A percentile compares a stretch with the other conserved stretches of the same genome.
These are phyloP conservation scores for Diplodus sargus DNA, from an alignment of 2,797 vertebrate species.

Conservation along the genomic window DNA sequence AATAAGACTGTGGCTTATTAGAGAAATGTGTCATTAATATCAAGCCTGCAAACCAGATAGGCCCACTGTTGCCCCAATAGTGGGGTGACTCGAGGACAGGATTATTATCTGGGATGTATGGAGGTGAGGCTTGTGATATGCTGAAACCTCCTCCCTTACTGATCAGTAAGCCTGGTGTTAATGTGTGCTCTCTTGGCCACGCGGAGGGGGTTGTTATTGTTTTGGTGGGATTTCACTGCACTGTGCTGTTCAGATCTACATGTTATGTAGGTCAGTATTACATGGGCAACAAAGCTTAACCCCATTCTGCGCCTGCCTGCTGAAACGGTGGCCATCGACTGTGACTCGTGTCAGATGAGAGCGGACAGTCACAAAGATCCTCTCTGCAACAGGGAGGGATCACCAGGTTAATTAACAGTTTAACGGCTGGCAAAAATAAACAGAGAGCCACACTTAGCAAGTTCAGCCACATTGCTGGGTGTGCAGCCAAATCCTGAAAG, in stretches of 20 bases:
- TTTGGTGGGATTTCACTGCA: conserved; percentile 73
- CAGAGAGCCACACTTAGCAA: conserved; percentile 17
- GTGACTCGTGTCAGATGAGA: conserved; percentile 33
- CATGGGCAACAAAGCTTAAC: conserved; percentile 74
- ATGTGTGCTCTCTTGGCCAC: conserved; percentile 37
- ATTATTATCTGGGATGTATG: neutral
- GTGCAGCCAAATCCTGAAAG: conserved; percentile 22
- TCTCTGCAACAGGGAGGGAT: conserved; percentile 8
- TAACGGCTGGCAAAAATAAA: conserved; percentile 30
- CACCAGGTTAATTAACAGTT: conserved; percentile 10
- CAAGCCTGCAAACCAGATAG: conserved; percentile 3
- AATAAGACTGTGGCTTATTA: conserved; percentile 6
- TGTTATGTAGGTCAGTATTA: conserved; percentile 86
- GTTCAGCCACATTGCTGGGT: conserved; percentile 39
- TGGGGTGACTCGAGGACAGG: neutral
- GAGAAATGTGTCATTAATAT: neutral
- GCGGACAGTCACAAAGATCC: conserved; percentile 33
- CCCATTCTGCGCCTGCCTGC: conserved; percentile 63
- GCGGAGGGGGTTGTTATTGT: conserved; percentile 76
- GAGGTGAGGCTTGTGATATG: conserved; percentile 14
- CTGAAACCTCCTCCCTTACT: conserved; percentile 24
- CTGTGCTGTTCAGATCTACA: conserved; percentile 63
- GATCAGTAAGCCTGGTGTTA: conserved; percentile 53
- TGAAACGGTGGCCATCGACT: conserved; percentile 42
- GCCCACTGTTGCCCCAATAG: neutral